phyloP scores from a whole-genome alignment of 2,888 invertebrate genomes.

The Abrostola triplasia region DNA sequence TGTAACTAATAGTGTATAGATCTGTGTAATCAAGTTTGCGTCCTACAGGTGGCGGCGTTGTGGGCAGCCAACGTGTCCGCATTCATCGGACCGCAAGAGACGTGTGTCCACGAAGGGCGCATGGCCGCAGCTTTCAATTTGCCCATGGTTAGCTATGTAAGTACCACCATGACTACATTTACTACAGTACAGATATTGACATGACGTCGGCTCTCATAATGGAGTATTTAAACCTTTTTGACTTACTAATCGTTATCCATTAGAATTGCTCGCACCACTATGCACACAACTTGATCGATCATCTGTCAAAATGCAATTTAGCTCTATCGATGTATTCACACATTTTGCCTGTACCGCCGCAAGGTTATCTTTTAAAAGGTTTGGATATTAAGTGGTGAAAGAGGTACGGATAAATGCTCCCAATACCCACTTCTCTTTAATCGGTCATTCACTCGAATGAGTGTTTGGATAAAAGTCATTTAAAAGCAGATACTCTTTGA shows the following conservation, averaged over 20 bases:
- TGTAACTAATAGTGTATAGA: not conserved
- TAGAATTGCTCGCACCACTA: constrained; percentile 21
- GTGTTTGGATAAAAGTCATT: not conserved
- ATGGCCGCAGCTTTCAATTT: constrained; percentile 98
- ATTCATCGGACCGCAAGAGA: constrained; percentile 94
- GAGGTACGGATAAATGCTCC: constrained; percentile 15
- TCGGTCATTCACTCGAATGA: not conserved
- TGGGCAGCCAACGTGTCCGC: constrained; percentile 95
- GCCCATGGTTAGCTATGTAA: constrained; percentile 98
- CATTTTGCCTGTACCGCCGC: constrained; percentile 24
- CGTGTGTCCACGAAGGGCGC: constrained; percentile 97
- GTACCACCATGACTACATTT: constrained; percentile 73
- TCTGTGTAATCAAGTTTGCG: constrained; percentile 28
- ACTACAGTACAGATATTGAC: constrained; percentile 2
- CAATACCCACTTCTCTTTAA: constrained; percentile 11
- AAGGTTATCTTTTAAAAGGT: constrained; percentile 38
- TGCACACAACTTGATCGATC: constrained; percentile 42
- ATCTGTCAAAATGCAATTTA: constrained; percentile 50
- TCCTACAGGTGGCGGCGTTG: constrained; percentile 91
- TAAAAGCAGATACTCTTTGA: not conserved
- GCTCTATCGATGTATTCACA: constrained; percentile 31
- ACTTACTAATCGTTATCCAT: constrained; percentile 26
- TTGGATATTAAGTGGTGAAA: constrained; percentile 34
- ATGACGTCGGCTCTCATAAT: not conserved
- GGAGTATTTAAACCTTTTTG: not conserved